These are phyloP conservation scores for Zele albiditarsus DNA, from an alignment of 2,888 invertebrate genomes.

Conservation along the genomic window DNA sequence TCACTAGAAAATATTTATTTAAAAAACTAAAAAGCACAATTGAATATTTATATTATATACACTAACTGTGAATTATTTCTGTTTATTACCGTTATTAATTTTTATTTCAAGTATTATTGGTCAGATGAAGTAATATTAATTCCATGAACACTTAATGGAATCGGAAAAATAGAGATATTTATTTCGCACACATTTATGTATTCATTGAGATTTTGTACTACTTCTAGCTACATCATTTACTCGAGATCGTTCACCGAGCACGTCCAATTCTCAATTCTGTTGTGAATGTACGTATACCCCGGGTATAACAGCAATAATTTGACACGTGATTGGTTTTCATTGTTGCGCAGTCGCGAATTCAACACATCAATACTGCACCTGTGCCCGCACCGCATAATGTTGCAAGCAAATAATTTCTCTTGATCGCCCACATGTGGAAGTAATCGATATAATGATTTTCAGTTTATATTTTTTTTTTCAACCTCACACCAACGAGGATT, in stretches of 20 bases:
- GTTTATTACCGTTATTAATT: not conserved
- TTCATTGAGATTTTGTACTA: not conserved
- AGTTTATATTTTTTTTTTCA: not conserved
- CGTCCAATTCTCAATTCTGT: conserved; percentile 7
- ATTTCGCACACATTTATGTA: not conserved
- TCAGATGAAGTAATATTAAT: not conserved
- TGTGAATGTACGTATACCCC: conserved; percentile 37
- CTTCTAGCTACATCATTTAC: conserved; percentile 7
- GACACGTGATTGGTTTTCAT: conserved; percentile 56
- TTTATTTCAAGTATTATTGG: not conserved
- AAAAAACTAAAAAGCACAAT: not conserved
- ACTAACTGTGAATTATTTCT: not conserved
- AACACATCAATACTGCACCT: conserved; percentile 57
- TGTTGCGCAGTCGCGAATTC: conserved; percentile 57
- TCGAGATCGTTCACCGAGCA: not conserved
- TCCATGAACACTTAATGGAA: not conserved
- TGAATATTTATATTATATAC: not conserved
- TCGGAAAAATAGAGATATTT: not conserved
- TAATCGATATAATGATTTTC: not conserved
- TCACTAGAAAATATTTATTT: not conserved
- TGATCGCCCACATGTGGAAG: not conserved
- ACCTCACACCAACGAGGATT: not conserved
- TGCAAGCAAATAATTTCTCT: conserved; percentile 21
- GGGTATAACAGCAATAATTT: conserved; percentile 45
- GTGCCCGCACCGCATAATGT: conserved; percentile 28